A percentile compares a stretch with the other conserved stretches of the same genome.
These are phyloP conservation scores for Anas capensis DNA, from an alignment of 2,797 vertebrate genomes.

Conservation along the genomic window DNA sequence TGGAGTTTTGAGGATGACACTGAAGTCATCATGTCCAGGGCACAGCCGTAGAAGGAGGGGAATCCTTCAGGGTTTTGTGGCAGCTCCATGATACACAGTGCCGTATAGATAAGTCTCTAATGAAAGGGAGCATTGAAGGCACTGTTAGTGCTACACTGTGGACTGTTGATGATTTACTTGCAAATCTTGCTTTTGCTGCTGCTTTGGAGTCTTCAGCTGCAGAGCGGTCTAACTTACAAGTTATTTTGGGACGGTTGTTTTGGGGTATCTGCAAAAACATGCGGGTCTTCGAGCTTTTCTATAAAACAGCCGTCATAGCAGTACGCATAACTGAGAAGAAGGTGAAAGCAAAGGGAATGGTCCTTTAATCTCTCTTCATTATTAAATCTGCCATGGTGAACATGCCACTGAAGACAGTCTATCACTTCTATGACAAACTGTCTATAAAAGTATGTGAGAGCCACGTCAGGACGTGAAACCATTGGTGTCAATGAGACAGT, in stretches of 20 bases:
- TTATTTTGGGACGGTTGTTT: not conserved
- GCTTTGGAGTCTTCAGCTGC: not conserved
- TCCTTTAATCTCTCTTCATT: not conserved
- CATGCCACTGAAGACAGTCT: not conserved
- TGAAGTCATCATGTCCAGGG: not conserved
- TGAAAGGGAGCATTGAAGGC: not conserved
- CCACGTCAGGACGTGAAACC: not conserved
- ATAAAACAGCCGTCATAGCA: not conserved
- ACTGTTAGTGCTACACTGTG: not conserved
- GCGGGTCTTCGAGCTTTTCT: not conserved
- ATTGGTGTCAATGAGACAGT: not conserved
- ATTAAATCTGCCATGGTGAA: not conserved
- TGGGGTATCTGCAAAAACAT: not conserved
- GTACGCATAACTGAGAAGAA: not conserved
- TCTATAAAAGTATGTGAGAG: not conserved
- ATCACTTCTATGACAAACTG: not conserved
- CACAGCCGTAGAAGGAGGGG: not conserved
- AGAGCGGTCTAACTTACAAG: not conserved
- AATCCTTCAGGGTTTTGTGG: not conserved
- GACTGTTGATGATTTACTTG: not conserved
- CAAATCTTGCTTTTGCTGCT: not conserved
- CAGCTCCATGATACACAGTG: not conserved
- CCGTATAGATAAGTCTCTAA: not conserved
- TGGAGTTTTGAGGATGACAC: rapidly evolving
- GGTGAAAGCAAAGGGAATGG: not conserved